Evolutionary conservation across 1,140 invertebrate species (phyloP), one percentile per base, ranked within the genome.

Genomic region (Hestina assimilis): DNA sequence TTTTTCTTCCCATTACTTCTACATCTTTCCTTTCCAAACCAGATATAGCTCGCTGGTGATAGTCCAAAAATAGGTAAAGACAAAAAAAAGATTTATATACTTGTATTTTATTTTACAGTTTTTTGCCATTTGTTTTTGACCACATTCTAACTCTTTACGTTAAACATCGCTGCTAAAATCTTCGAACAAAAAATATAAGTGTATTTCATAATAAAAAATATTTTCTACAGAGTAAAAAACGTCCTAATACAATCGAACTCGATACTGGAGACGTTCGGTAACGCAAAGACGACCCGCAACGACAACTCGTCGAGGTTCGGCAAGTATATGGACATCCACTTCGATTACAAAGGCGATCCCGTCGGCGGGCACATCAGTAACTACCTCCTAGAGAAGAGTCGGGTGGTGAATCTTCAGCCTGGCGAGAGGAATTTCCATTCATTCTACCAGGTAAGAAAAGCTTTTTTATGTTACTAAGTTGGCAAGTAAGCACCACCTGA

Each of bases 311-410:
- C 97, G 40, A 92, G 98, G 21, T 99, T 99, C 89, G 98, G 98
- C 43, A 99, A 99, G 86, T 99, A 99, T 83, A 99, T 99, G 97
- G 97, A 99, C 81, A 99, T 99, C 60, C 97, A 99, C 90, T 99
- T 99, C 88, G 97, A 99, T 89, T 99, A 97, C 86, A 99, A 99
- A 89, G 97, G 97, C 0, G 98, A 99, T 89, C 97, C 98, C 0
- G 93, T 98, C 33, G 98, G 98, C 17, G 98, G 98, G 7, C 95
- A 98, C 75, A 97, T 99, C 60, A 97, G 95, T 59, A 99, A 99
- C 89, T 99, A 99, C 89, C 90, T 99, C 12, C 89, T 99, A 57
- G 98, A 99, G 91, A 99, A 99, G 90, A 98, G 96, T 24, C 90
- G 98, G 60, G 98, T 99, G 23, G 95, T 99, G 53, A 92, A 94